Base-by-base conservation (phyloP, 2,113 vertebrate genomes). In the Coptodon bakossiorum region DNA sequence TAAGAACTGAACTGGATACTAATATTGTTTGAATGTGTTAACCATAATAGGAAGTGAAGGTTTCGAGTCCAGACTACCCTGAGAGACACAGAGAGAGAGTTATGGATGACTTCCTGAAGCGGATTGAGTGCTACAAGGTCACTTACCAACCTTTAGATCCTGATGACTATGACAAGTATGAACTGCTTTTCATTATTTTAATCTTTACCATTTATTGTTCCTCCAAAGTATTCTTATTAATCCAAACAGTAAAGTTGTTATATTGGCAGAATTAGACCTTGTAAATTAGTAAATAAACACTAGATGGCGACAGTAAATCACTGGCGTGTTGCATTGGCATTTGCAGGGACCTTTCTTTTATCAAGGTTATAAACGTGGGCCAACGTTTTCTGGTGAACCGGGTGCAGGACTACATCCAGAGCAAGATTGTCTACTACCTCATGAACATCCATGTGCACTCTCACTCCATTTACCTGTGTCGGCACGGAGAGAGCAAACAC, bases 371-470 rank as follows among this genome's bases (percentile, higher is more conserved):
- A 84, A 99, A 99, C 1, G 98, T 99, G 94, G 98, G 98, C 17
- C 98, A 98, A 71, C 97, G 98, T 2, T 99, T 98, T 89, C 95
- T 99, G 80, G 98, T 99, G 59, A 99, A 99, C 96, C 96, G 97
- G 71, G 97, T 99, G 36, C 98, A 98, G 86, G 98, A 99, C 95
- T 99, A 99, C 95, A 99, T 99, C 96, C 98, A 99, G 96, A 99
- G 98, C 84, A 99, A 98, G 93, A 99, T 99, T 0, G 98, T 99
- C 54, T 99, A 99, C 96, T 99, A 99, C 95, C 97, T 99, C 91
- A 99, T 99, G 98, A 99, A 99, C 95, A 99, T 99, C 92, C 98
- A 98, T 0, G 98, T 99, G 66, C 97, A 98, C 94, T 98, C 98
- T 0, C 98, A 98, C 81, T 98, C 98, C 94, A 99, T 99, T 95